Base-by-base conservation (phyloP, 2,797 vertebrate species). In the Cossypha dichroa region DNA sequence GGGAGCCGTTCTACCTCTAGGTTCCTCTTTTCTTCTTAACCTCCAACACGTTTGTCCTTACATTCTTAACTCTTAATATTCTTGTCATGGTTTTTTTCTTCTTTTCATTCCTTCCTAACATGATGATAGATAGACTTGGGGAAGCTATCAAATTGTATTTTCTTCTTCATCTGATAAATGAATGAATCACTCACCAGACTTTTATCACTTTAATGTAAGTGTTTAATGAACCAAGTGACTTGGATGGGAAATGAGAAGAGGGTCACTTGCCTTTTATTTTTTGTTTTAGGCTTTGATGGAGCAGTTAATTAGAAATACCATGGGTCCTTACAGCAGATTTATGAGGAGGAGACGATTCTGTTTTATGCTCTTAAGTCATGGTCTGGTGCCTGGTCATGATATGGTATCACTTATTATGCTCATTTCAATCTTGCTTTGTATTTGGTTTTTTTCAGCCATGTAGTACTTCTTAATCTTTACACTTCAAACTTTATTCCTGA, bases 211-310 rank as follows among this genome's bases (percentile, higher is more conserved):
- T 85, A 85, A 90, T 92, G 9, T 73, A 48, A 92, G 69, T 74
- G 78, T 85, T 63, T 72, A 94, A 95, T 89, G 88, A 94, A 45
- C 86, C 92, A 83, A 85, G 84, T 88, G 85, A 74, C 79, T 90
- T 55, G 15, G n/a, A 89, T 73, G 26, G 67, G 38, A 52, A 91
- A 87, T 87, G 75, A 74, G 56, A 76, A 89, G 70, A 89, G 85
- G 52, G 80, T 92, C 68, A 60, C 70, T 89, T 85, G 68, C 9
- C 13, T 1, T 63, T 82, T 89, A 63, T 52, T 91, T 92, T 85
- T 64, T 33, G 23, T 5, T 74, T 91, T 80, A 83, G 56, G 58
- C 52, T 89, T 79, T 85, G 75, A 83, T 77, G 45, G 45, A 94
- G 60, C 56, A 55, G 56, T 91, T 91, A 48, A 64, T 91, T 83